Conservation (phyloP, 1,140 invertebrate species). For the Philaenus spumarius region DNA sequence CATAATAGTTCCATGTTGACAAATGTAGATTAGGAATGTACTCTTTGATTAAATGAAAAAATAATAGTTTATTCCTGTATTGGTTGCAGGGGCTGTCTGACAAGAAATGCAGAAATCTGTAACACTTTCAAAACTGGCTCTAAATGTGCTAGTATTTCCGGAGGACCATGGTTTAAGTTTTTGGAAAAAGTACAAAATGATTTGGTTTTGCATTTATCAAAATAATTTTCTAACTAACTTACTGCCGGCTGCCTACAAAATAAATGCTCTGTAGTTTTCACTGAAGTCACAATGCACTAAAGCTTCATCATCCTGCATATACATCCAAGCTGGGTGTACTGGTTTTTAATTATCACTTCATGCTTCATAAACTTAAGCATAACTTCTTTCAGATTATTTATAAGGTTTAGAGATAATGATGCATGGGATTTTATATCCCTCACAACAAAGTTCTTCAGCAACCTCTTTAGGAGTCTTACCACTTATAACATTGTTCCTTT, state of each 20-base stretch:
- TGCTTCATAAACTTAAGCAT: no score
- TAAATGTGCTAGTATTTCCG: constrained; percentile 36
- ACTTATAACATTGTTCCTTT: constrained; percentile 16
- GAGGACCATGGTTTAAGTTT: constrained; percentile 33
- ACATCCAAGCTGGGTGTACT: no score
- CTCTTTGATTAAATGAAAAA: constrained; percentile 26
- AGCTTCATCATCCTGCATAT: no score
- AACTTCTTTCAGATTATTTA: no score
- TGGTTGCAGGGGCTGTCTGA: constrained; percentile 24
- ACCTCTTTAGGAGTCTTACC: constrained; percentile 12
- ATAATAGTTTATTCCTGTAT: constrained; percentile 26
- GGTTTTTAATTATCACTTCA: no score
- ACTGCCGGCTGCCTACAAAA: constrained; percentile 32
- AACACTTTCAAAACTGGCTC: constrained; percentile 31
- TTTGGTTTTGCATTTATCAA: constrained; percentile 22
- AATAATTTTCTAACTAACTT: constrained; percentile 27
- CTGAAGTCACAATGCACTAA: no score
- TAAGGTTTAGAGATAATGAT: no score
- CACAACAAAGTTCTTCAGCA: neutral
- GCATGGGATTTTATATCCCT: no score
- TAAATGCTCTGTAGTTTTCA: constrained; percentile 33
- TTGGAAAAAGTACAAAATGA: constrained; percentile 37
- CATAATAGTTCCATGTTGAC: constrained; percentile 39
- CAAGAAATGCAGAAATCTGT: constrained; percentile 23
- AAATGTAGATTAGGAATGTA: constrained; percentile 19